A percentile compares a stretch with the other conserved stretches of the same genome.
These are phyloP conservation scores for Ctenopoma kingsleyae DNA, from an alignment of 2,797 vertebrate species.

Conservation along the genomic window DNA sequence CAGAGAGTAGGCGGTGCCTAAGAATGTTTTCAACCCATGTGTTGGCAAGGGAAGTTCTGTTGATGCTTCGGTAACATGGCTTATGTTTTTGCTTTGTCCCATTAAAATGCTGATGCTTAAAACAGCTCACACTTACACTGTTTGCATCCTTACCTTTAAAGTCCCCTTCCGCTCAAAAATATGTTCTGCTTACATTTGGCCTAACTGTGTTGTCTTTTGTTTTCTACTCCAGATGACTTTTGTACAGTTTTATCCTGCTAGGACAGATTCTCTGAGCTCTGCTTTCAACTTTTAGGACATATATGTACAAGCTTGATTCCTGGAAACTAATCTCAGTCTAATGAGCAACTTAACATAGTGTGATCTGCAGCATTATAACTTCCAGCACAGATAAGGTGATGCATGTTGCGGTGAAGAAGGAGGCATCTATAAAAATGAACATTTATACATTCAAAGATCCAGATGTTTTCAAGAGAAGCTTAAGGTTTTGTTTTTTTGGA, in stretches of 20 bases:
- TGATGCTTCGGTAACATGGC: constrained; percentile 76
- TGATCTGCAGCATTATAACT: background rate
- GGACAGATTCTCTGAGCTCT: background rate
- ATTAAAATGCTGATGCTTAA: constrained; percentile 84
- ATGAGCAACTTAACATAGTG: no score
- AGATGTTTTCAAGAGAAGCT: no score
- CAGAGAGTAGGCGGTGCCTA: constrained; percentile 80
- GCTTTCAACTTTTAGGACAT: no score
- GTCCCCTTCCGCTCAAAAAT: background rate
- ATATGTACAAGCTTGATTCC: background rate
- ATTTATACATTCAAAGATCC: no score
- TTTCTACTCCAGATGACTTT: background rate
- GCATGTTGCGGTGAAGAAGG: no score
- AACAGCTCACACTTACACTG: constrained; percentile 51
- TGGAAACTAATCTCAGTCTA: background rate
- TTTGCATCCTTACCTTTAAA: constrained; percentile 38
- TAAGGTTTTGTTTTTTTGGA: no score
- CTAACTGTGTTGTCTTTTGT: background rate
- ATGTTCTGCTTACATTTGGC: background rate
- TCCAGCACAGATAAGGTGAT: background rate
- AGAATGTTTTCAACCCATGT: constrained; percentile 76
- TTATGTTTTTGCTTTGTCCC: constrained; percentile 83
- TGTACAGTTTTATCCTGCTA: background rate
- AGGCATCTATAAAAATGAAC: no score
- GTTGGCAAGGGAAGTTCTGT: constrained; percentile 71